A percentile compares a stretch with the other conserved stretches of the same genome.
phyloP scores from a whole-genome alignment of 2,888 invertebrate genomes.

The Andrena bucephala region DNA sequence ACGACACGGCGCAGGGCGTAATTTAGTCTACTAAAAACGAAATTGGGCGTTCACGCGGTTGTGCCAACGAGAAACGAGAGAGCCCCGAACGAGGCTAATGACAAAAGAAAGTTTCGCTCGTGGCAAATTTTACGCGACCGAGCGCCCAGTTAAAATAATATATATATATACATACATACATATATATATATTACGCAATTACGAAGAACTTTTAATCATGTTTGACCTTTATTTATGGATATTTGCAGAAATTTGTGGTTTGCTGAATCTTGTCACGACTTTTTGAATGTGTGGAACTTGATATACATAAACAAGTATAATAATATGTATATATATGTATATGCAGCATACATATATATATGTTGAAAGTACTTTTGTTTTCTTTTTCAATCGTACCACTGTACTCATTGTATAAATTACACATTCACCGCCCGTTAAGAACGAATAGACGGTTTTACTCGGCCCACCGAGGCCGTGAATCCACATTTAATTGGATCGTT shows the following conservation, averaged over 20 bases:
- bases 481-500: conserved; percentile 69
- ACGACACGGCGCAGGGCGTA: conserved; percentile 78
- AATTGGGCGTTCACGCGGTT: conserved; percentile 75
- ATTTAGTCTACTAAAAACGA: conserved; percentile 78
- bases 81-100: conserved; percentile 22
- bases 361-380: conserved; percentile 53
- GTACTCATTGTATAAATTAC: conserved; percentile 85
- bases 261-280: conserved; percentile 84
- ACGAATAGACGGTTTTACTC: conserved; percentile 42
- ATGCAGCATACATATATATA: conserved; percentile 68
- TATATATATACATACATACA: conserved; percentile 80
- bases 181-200: conserved; percentile 75
- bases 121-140: conserved; percentile 38
- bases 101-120: conserved; percentile 31
- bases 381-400: conserved; percentile 79
- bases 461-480: conserved; percentile 43
- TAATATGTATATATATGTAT: conserved; percentile 68
- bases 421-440: conserved; percentile 82
- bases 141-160: conserved; percentile 73
- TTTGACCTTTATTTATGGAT: conserved; percentile 83
- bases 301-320: conserved; percentile 76
- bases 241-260: conserved; percentile 85
- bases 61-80: conserved; percentile 41
- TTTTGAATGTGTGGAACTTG: conserved; percentile 84
- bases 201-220: conserved; percentile 82